Percentiles rank a stretch among this genome's conserved stretches.
Conservation (phyloP, 2,888 invertebrate genomes). For the Phyllotreta striolata region DNA sequence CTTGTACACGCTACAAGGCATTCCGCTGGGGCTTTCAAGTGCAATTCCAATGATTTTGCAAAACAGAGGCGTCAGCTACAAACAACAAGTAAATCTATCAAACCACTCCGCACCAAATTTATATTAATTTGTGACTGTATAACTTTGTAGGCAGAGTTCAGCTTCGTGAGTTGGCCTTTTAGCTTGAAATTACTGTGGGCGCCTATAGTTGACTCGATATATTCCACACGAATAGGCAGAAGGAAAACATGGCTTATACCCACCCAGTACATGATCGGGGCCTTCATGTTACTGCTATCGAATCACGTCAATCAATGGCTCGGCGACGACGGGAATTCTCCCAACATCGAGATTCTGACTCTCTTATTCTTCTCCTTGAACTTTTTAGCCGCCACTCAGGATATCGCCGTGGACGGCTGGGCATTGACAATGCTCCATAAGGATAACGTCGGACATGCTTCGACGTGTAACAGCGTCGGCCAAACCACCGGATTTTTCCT, state of each 20-base stretch:
- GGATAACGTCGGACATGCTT: conserved; percentile 97
- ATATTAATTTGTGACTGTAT: background rate
- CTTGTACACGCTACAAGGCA: conserved; percentile 93
- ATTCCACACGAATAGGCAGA: conserved; percentile 83
- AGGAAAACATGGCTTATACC: conserved; percentile 97
- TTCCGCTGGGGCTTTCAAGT: conserved; percentile 92
- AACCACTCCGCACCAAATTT: background rate
- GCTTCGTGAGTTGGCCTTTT: conserved; percentile 94
- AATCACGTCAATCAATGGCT: conserved; percentile 71
- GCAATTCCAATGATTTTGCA: conserved; percentile 96
- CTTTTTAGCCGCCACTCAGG: conserved; percentile 98
- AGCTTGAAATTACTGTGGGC: conserved; percentile 97
- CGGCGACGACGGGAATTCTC: conserved; percentile 67
- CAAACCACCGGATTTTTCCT: conserved; percentile 98
- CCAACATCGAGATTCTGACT: conserved; percentile 83
- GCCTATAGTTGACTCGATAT: conserved; percentile 95
- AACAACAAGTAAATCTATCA: conserved; percentile 75
- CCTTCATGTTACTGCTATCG: conserved; percentile 90
- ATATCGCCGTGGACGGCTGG: conserved; percentile 99
- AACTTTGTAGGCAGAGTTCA: conserved; percentile 81
- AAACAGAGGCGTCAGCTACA: conserved; percentile 91
- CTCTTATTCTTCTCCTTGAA: conserved; percentile 89
- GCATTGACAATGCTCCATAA: conserved; percentile 97
- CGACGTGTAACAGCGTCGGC: conserved; percentile 98
- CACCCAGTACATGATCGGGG: conserved; percentile 88